phyloP scores from a whole-genome alignment of 2,113 vertebrate species.

The Pao palembangensis region DNA sequence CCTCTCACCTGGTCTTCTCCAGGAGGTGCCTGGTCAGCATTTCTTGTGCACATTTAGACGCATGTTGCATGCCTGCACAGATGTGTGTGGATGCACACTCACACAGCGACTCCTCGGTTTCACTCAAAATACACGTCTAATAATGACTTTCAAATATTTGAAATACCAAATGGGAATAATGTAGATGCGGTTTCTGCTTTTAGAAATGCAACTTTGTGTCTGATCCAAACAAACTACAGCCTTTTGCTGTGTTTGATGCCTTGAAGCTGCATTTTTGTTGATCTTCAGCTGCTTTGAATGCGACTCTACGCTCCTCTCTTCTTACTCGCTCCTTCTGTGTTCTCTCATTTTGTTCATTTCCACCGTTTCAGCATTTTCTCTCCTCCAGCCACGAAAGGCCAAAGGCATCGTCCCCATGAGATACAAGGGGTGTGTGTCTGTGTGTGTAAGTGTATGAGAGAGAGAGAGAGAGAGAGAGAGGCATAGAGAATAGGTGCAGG shows the following conservation, averaged over 20 bases:
- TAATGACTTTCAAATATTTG: neutral
- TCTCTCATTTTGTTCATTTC: slow-evolving; percentile 45
- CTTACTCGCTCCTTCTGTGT: slow-evolving; percentile 34
- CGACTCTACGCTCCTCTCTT: slow-evolving; percentile 21
- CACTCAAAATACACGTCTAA: neutral
- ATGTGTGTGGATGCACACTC: neutral
- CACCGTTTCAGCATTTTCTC: slow-evolving; percentile 54
- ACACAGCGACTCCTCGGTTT: neutral
- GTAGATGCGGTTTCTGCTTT: too few species aligned
- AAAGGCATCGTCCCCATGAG: slow-evolving; percentile 38
- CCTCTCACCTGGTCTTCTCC: slow-evolving; percentile 17
- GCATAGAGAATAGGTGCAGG: slow-evolving; percentile 11
- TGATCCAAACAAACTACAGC: slow-evolving; percentile 7
- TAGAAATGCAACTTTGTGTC: neutral
- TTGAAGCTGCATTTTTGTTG: slow-evolving; percentile 20
- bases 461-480: neutral
- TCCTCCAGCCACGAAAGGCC: slow-evolving; percentile 44
- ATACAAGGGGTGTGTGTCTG: slow-evolving; percentile 5
- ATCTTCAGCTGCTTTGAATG: slow-evolving; percentile 43
- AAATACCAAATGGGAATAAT: neutral
- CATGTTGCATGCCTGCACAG: neutral
- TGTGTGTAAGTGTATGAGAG: slow-evolving; percentile 1
- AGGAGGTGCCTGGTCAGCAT: slow-evolving; percentile 52
- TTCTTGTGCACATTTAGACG: slow-evolving; percentile 1
- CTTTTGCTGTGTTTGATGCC: slow-evolving; percentile 11